Evolutionary conservation across 2,113 vertebrate genomes (phyloP), one percentile per base, ranked within the genome.

Genomic region (Dicerorhinus sumatrensis): DNA sequence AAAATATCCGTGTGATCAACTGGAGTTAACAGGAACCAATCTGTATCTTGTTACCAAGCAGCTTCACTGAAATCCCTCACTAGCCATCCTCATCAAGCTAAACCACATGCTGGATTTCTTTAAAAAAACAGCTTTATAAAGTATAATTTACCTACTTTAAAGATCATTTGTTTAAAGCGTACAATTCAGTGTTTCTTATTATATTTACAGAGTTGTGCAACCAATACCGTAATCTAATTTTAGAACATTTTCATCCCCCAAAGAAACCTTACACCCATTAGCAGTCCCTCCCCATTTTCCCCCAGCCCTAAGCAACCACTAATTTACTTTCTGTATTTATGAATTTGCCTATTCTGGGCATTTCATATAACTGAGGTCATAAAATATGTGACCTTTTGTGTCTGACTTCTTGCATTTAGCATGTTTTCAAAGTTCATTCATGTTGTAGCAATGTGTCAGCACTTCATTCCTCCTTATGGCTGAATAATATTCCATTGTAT

Each of bases 401-500:
- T 69, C 72, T 91, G 70, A 54, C 63, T 85, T 86, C 72, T 42
- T 42, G n/a, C 54, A 95, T 18, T 36, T 85, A 77, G 33, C 33
- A 84, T 77, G 39, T 79, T 79, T 70, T 85, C 51, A 60, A 62
- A 14, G 33, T 70, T 79, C 65, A 62, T 39, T 36, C 62, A 62
- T 10, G 6, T 81, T 63, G 46, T 73, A 81, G 63, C 54, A 62
- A 81, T 60, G 10, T 42, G 60, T 33, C 39, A 73, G 56, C 23
- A 56, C 31, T 65, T 92, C 56, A 56, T 65, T 58, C 18, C 12
- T 65, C 36, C 65, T 85, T 46, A 81, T 42, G 21, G 36, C n/a
- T 92, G 56, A 63, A 86, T 81, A 94, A 62, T 92, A 82, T 62
- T 42, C 63, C 65, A 81, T 29, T 87, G 72, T 70, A 63, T 72